Percentiles rank a stretch among this genome's conserved stretches.
Evolutionary conservation across 2,113 vertebrate genomes (phyloP).

Genomic region (Vulpes ferrilata): DNA sequence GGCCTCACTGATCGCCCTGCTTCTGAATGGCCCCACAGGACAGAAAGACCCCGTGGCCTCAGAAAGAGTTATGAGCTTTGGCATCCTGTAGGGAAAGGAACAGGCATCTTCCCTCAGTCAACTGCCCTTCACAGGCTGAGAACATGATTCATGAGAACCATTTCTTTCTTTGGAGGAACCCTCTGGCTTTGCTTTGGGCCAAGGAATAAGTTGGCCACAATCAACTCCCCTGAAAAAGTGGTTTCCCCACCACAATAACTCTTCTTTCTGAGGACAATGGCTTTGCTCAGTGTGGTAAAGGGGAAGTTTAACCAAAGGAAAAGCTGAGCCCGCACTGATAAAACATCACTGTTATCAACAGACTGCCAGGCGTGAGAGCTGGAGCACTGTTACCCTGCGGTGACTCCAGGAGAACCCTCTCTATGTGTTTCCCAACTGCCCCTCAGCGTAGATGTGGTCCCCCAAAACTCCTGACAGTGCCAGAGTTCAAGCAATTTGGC

Average conservation of each 20-base stretch:
- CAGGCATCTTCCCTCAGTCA: constrained; percentile 84
- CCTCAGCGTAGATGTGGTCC: not conserved
- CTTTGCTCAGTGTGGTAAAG: constrained; percentile 75
- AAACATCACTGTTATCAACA: constrained; percentile 59
- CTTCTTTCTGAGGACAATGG: constrained; percentile 84
- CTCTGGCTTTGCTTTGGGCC: constrained; percentile 65
- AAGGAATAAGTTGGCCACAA: constrained; percentile 81
- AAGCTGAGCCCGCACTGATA: constrained; percentile 84
- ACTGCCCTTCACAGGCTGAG: constrained; percentile 76
- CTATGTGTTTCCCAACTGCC: constrained; percentile 30
- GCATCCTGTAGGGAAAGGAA: constrained; percentile 82
- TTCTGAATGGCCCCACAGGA: constrained; percentile 73
- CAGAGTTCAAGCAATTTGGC: not conserved
- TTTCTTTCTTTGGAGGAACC: constrained; percentile 76
- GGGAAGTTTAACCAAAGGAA: constrained; percentile 85
- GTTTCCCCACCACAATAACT: constrained; percentile 86
- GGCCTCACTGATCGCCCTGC: constrained; percentile 66
- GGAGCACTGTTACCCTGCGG: not conserved
- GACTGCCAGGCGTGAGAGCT: constrained; percentile 33
- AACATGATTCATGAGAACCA: constrained; percentile 83
- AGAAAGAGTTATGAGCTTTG: constrained; percentile 84
- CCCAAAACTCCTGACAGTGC: not conserved
- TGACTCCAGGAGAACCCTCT: not conserved
- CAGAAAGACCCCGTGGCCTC: constrained; percentile 78
- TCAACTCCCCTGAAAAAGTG: constrained; percentile 82